Conservation (phyloP, 2,797 vertebrate species). For the Atherinosoma microstoma region DNA sequence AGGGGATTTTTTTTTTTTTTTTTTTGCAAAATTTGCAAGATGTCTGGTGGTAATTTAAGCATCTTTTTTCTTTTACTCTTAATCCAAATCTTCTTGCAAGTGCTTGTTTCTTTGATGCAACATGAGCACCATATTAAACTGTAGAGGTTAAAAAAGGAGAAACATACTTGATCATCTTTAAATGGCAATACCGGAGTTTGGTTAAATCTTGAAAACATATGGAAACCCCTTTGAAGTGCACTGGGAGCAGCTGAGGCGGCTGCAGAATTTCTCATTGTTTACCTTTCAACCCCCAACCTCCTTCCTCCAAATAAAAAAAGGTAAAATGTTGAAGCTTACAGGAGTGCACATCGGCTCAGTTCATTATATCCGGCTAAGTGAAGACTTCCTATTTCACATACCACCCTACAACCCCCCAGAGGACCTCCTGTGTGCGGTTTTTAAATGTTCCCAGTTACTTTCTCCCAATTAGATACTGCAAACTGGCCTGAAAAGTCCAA, state of each 20-base stretch:
- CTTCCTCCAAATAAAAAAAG: slow-evolving; percentile 71
- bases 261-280: slow-evolving; percentile 79
- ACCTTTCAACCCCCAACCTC: slow-evolving; percentile 76
- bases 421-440: slow-evolving; percentile 53
- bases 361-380: slow-evolving; percentile 79
- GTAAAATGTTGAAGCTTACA: slow-evolving; percentile 73
- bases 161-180: slow-evolving; percentile 32
- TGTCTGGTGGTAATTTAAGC: neutral
- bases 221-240: slow-evolving; percentile 73
- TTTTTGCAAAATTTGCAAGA: neutral
- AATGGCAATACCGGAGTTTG: slow-evolving; percentile 62
- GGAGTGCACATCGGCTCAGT: slow-evolving; percentile 76
- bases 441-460: slow-evolving; percentile 55
- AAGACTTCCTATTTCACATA: slow-evolving; percentile 76
- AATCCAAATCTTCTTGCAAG: neutral
- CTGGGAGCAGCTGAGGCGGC: slow-evolving; percentile 74
- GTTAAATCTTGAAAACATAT: slow-evolving; percentile 81
- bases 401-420: slow-evolving; percentile 45
- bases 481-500: slow-evolving; percentile 50
- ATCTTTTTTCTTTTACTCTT: slow-evolving; percentile 16
- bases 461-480: slow-evolving; percentile 49
- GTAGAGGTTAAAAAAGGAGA: neutral
- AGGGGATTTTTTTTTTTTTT: neutral
- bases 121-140: slow-evolving; percentile 7
- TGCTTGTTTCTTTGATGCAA: slow-evolving; percentile 15